Conservation (phyloP, 2,113 vertebrate species). For the Laterallus jamaicensis region DNA sequence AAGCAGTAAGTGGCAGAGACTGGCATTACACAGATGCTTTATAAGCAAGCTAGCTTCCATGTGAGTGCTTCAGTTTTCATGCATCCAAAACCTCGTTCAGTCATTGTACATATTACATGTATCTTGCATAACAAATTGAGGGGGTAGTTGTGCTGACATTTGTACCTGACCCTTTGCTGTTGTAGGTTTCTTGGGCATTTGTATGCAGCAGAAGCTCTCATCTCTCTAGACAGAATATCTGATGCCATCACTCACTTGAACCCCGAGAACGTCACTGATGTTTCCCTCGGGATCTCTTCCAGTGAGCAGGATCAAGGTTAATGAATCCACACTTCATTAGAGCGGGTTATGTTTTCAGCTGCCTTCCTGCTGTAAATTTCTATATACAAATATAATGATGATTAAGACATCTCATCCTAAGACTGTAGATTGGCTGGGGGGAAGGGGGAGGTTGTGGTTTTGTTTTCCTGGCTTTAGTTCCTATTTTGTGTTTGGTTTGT, state of each 20-base stretch:
- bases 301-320: constrained; percentile 97
- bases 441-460: neutral
- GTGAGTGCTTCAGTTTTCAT: neutral
- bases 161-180: constrained; percentile 17
- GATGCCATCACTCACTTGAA: constrained; percentile 97
- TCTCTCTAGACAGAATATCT: constrained; percentile 97
- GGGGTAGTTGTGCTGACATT: neutral
- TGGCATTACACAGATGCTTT: neutral
- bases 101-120: neutral
- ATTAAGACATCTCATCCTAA: neutral
- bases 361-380: constrained; percentile 19
- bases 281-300: constrained; percentile 89
- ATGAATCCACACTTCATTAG: constrained; percentile 60
- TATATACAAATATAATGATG: neutral
- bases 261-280: constrained; percentile 95
- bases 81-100: neutral
- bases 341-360: constrained; percentile 29
- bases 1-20: neutral
- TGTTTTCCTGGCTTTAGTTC: neutral
- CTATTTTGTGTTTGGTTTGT: neutral
- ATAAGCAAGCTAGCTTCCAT: neutral
- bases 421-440: neutral
- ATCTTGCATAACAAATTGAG: neutral
- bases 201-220: constrained; percentile 97
- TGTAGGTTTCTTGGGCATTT: constrained; percentile 95